Evolutionary conservation across 2,797 vertebrate species (phyloP).

Genomic region (Aeoliscus strigatus): DNA sequence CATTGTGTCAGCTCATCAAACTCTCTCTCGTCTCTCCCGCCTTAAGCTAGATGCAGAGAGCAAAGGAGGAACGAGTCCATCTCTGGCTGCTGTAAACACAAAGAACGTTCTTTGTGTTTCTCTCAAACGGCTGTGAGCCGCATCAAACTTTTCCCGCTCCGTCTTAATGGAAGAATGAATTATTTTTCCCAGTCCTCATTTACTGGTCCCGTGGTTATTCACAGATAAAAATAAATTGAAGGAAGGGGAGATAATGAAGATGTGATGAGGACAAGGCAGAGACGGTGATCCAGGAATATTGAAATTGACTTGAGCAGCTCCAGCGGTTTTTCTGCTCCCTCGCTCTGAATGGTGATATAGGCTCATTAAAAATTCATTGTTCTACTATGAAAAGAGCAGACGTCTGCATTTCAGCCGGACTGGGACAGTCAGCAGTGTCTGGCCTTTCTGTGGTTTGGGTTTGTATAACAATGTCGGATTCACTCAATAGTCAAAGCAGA

Average conservation of each 20-base stretch:
- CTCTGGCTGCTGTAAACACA: constrained; percentile 57
- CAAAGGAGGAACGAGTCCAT: constrained; percentile 44
- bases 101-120: constrained; percentile 32
- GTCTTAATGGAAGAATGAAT: constrained; percentile 1
- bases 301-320: constrained; percentile 56
- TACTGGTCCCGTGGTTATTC: constrained; percentile 23
- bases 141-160: constrained; percentile 35
- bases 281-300: constrained; percentile 52
- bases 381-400: constrained; percentile 58
- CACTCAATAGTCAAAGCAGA: not conserved
- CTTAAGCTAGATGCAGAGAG: constrained; percentile 41
- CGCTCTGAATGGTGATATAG: constrained; percentile 49
- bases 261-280: constrained; percentile 47
- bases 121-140: constrained; percentile 17
- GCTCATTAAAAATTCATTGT: constrained; percentile 73
- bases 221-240: constrained; percentile 47
- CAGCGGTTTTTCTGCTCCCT: constrained; percentile 55
- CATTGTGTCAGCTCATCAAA: constrained; percentile 62
- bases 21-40: constrained; percentile 43
- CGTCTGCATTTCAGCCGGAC: constrained; percentile 62
- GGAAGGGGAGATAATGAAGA: constrained; percentile 49
- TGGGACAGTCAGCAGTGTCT: constrained; percentile 50
- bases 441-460: constrained; percentile 43
- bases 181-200: constrained; percentile 19
- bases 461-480: constrained; percentile 36